Evolutionary conservation across 2,888 invertebrate genomes (phyloP), one percentile per base, ranked within the genome.

Genomic region (Drosophila subquinaria): DNA sequence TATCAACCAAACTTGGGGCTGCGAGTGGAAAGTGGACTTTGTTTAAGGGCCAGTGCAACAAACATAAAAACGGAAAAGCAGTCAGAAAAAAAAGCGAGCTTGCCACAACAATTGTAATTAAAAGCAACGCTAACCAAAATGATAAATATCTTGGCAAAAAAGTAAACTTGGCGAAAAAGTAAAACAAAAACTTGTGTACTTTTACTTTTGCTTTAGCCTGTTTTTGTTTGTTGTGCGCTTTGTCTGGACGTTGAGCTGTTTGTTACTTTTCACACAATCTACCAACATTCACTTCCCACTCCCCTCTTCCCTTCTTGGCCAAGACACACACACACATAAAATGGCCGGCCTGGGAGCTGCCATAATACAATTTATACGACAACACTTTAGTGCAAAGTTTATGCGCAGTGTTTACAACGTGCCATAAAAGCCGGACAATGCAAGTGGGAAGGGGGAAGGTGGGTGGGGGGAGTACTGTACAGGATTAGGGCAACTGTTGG

Each of bases 291-390:
- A 36, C 45, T 3, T 15, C 1, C 47, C 30, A 27, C 10, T 11
- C 23, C 35, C n/a, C 17, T 27, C 30, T n/a, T 23, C 50, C 27
- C 20, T 4, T 30, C 30, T 13, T 9, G 51, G 15, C 43, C 4
- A 36, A 47, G 56, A 65, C 57, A 30, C 10, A 42, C 42, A 27
- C 47, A 36, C 60, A 64, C 75, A 67, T 67, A 73, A 81, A 88
- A 87, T 84, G 82, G 74, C 84, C 84, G 77, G 77, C 86, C 69
- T 77, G 86, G 86, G 86, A 87, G 82, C 82, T 84, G 87, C 86
- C 87, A 88, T 86, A 86, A 86, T 88, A 88, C 86, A 88, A 86
- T 88, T 86, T 88, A 86, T 86, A 88, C 82, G 88, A 88, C 88
- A 86, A 84, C 86, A 86, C 86, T 86, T 87, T 88, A 88, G 86